Conservation (phyloP, 2,797 vertebrate species). For the Fistularia commersonii region DNA sequence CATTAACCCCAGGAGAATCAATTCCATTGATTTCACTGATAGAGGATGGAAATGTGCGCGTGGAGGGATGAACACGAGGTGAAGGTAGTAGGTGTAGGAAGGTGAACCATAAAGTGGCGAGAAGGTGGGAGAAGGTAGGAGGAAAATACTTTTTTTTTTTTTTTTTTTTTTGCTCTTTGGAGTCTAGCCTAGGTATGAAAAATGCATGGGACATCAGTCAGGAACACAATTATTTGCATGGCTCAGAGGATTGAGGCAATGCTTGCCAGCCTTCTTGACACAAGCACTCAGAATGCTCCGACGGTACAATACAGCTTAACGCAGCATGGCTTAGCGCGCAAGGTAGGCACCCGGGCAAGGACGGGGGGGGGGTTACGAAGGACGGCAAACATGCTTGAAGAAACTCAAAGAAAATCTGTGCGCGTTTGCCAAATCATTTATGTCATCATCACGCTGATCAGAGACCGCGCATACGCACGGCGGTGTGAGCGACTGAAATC, state of each 20-base stretch:
- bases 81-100: constrained; percentile 43
- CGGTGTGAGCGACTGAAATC: not conserved
- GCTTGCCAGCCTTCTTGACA: constrained; percentile 51
- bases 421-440: constrained; percentile 32
- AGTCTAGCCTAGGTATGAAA: constrained; percentile 60
- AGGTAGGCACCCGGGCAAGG: constrained; percentile 12
- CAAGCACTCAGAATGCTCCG: constrained; percentile 45
- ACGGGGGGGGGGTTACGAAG: constrained; percentile 3
- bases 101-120: constrained; percentile 36
- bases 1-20: constrained; percentile 70
- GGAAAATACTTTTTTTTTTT: constrained; percentile 43
- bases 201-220: constrained; percentile 70
- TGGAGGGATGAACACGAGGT: constrained; percentile 49
- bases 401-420: constrained; percentile 17
- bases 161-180: constrained; percentile 41
- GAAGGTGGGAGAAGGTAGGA: constrained; percentile 11
- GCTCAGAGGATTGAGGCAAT: constrained; percentile 54
- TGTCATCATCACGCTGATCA: constrained; percentile 17
- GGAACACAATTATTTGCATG: constrained; percentile 67
- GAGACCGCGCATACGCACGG: too few relatives aligned
- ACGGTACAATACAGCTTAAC: constrained; percentile 42
- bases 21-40: constrained; percentile 75
- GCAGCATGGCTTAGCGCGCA: constrained; percentile 28
- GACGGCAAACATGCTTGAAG: constrained; percentile 15
- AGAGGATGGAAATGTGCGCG: constrained; percentile 54